phyloP scores from a whole-genome alignment of 2,113 vertebrate species.

The Malurus alboscapulatus region DNA sequence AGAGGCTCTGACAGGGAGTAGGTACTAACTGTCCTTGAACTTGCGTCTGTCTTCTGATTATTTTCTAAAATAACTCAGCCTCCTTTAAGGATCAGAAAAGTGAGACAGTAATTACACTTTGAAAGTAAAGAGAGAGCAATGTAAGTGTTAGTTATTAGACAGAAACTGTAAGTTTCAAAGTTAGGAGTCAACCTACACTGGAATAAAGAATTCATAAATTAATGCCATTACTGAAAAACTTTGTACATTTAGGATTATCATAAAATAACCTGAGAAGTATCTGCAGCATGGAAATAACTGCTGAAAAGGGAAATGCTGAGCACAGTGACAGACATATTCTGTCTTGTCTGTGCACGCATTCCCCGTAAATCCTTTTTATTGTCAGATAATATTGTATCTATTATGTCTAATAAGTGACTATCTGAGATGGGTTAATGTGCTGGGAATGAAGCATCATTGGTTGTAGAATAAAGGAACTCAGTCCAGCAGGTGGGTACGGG shows the following conservation, averaged over 20 bases:
- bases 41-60: not conserved
- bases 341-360: not conserved
- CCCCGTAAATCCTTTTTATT: not conserved
- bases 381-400: not conserved
- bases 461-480: not conserved
- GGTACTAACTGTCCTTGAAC: not conserved
- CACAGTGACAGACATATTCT: not conserved
- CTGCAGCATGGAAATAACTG: not conserved
- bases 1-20: not conserved
- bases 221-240: not conserved
- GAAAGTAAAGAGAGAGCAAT: not conserved
- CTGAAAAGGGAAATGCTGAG: not conserved
- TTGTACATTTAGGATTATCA: not conserved
- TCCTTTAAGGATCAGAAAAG: not conserved
- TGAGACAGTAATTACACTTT: not conserved
- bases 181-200: not conserved
- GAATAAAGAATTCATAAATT: not conserved
- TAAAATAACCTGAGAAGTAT: not conserved
- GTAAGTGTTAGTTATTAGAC: not conserved
- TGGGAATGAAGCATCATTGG: not conserved
- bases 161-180: not conserved
- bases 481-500: not conserved
- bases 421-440: not conserved
- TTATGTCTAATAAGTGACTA: not conserved
- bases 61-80: not conserved